Conservation (phyloP, 2,888 invertebrate genomes). For the Apamea epomidion region DNA sequence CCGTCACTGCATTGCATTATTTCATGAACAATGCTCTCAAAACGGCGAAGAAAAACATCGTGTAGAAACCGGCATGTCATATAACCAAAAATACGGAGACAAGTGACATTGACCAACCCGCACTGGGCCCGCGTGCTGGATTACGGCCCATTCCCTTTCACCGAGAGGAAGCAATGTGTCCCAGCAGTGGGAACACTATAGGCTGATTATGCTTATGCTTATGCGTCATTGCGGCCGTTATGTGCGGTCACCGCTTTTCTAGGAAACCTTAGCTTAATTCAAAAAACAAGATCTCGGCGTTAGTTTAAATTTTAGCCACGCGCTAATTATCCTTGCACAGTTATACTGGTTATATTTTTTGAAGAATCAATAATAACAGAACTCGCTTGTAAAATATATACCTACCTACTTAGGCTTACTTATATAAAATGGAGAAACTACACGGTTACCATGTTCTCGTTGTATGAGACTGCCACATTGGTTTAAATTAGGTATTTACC, state of each 20-base stretch:
- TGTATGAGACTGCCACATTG: not conserved
- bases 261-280: not conserved
- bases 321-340: no score
- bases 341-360: not conserved
- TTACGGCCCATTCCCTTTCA: no score
- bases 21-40: no score
- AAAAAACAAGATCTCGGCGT: not conserved
- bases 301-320: not conserved
- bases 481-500: not conserved
- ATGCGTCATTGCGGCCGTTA: not conserved
- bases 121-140: no score
- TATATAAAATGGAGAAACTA: conserved; percentile 22
- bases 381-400: not conserved
- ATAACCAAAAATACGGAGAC: no score
- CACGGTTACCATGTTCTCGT: conserved; percentile 1
- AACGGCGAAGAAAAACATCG: no score
- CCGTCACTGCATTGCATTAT: not conserved
- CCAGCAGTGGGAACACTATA: not conserved
- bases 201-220: not conserved
- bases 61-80: no score
- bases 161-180: no score
- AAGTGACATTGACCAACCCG: no score
- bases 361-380: not conserved
- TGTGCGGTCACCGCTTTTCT: not conserved
- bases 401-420: not conserved